Evolutionary conservation across 2,113 vertebrate species (phyloP).

Genomic region (Myotis yumanensis): DNA sequence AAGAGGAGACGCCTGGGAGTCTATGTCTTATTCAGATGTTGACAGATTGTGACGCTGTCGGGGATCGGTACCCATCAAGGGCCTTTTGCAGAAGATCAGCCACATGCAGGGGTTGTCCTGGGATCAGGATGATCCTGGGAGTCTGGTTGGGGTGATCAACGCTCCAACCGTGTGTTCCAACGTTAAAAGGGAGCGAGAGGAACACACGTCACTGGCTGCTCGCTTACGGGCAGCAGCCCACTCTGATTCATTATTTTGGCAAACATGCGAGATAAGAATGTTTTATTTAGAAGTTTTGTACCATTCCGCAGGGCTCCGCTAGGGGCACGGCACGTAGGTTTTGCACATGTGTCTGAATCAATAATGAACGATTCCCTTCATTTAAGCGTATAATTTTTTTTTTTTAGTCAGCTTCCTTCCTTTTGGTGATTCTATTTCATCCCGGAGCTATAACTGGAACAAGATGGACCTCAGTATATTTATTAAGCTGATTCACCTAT

Average conservation of each 20-base stretch:
- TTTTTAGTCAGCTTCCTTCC: too few relatives aligned
- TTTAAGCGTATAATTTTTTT: neutral
- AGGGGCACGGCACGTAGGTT: neutral
- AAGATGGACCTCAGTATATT: neutral
- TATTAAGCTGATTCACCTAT: conserved; percentile 3
- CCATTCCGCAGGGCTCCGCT: too few relatives aligned
- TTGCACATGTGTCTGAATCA: conserved; percentile 11
- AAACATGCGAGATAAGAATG: conserved; percentile 58
- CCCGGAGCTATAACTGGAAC: neutral
- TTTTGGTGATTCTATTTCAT: neutral
- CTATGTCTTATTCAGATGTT: neutral
- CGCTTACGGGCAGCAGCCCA: conserved; percentile 53
- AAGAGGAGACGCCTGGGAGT: neutral
- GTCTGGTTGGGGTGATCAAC: conserved; percentile 47
- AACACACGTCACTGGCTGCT: conserved; percentile 61
- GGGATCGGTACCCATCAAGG: neutral
- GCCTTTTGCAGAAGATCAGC: neutral
- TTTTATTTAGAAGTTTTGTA: conserved; percentile 69
- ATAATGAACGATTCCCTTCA: neutral
- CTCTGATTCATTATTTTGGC: conserved; percentile 73
- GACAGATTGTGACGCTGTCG: neutral
- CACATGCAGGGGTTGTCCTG: neutral
- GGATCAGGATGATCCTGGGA: neutral
- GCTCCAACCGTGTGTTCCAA: neutral
- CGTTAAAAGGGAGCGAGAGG: conserved; percentile 39